Percentiles rank a stretch among this genome's conserved stretches.
These are phyloP conservation scores for Drosophila multiciliata DNA, from an alignment of 2,888 invertebrate genomes.

Conservation along the genomic window DNA sequence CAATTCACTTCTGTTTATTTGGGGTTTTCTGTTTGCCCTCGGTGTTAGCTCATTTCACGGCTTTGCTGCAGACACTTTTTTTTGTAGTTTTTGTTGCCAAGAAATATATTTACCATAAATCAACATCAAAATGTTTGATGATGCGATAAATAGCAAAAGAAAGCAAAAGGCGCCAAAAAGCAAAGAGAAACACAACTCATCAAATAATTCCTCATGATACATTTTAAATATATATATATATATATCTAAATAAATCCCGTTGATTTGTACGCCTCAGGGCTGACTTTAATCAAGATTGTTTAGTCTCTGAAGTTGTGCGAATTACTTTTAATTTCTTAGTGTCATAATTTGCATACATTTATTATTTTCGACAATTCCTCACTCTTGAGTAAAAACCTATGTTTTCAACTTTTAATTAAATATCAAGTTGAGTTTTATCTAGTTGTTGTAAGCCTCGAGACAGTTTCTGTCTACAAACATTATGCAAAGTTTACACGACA, in stretches of 20 bases:
- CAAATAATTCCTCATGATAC: conserved; percentile 32
- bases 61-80: conserved; percentile 54
- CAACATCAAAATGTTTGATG: conserved; percentile 81
- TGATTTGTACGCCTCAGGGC: conserved; percentile 12
- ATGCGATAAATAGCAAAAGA: conserved; percentile 77
- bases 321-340: conserved; percentile 64
- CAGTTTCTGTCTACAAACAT: conserved; percentile 23
- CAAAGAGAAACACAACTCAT: conserved; percentile 32
- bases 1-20: conserved; percentile 67
- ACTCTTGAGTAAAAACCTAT: conserved; percentile 30
- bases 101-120: conserved; percentile 80
- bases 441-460: conserved; percentile 35
- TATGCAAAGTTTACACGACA: conserved; percentile 46
- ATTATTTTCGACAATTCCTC: conserved; percentile 44
- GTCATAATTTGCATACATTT: conserved; percentile 74
- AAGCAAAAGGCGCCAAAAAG: conserved; percentile 54
- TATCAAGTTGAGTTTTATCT: conserved; percentile 52
- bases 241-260: conserved; percentile 1
- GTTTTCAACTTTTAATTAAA: conserved; percentile 78
- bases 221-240: background rate
- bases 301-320: conserved; percentile 13
- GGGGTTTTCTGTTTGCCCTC: conserved; percentile 66
- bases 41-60: conserved; percentile 69
- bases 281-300: conserved; percentile 28
- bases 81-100: conserved; percentile 35